These are phyloP conservation scores for Bubo scandiacus DNA, from an alignment of 2,113 vertebrate species.

Conservation along the genomic window DNA sequence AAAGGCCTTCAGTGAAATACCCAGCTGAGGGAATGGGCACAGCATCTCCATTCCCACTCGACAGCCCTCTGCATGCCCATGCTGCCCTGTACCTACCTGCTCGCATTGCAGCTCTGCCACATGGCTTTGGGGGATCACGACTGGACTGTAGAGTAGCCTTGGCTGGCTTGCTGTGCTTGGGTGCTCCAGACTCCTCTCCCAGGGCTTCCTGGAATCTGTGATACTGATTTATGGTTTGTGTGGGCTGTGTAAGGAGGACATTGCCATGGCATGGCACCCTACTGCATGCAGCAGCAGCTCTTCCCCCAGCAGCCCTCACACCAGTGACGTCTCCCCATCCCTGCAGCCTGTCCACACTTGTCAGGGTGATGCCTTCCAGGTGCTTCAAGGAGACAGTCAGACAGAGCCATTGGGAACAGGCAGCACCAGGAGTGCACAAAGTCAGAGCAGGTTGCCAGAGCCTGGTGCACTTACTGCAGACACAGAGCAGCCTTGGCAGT, in stretches of 20 bases:
- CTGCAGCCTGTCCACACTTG: not conserved
- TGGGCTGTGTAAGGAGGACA: not conserved
- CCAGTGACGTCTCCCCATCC: not conserved
- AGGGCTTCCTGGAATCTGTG: not conserved
- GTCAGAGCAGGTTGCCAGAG: not conserved
- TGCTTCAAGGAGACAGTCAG: not conserved
- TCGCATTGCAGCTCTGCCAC: rapidly evolving
- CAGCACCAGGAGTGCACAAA: not conserved
- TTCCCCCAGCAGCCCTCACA: not conserved
- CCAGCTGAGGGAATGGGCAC: not conserved
- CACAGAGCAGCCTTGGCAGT: not conserved
- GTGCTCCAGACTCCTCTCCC: not conserved
- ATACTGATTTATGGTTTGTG: rapidly evolving
- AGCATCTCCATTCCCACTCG: not conserved
- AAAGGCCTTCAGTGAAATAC: not conserved
- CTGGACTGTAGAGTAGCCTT: not conserved
- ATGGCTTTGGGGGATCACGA: not conserved
- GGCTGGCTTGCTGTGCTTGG: not conserved
- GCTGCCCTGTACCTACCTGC: rapidly evolving
- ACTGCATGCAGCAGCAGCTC: not conserved
- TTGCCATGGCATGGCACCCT: not conserved
- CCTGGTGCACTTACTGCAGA: not conserved
- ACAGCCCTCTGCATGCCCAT: not conserved
- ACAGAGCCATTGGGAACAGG: not conserved
- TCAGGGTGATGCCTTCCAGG: not conserved